Conservation (phyloP, 2,888 invertebrate species). For the Embidobia sp. region DNA sequence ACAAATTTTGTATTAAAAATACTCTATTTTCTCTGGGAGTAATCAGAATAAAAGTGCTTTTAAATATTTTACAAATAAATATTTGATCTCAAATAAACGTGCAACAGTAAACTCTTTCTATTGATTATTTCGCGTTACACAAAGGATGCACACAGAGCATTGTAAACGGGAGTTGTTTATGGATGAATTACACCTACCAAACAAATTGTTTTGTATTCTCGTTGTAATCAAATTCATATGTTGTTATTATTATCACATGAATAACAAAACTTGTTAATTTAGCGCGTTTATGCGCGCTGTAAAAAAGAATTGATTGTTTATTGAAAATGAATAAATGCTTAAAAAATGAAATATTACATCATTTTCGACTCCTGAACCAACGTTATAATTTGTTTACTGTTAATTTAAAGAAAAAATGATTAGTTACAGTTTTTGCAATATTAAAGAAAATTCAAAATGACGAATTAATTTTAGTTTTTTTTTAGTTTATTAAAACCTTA, state of each 20-base stretch:
- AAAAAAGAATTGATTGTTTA: conserved; percentile 4
- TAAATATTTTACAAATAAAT: conserved; percentile 32
- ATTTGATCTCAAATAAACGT: conserved; percentile 33
- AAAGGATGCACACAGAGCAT: conserved; percentile 36
- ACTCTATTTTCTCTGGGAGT: neutral
- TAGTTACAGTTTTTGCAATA: no score
- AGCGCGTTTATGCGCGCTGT: neutral
- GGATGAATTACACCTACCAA: conserved; percentile 37
- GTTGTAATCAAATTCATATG: conserved; percentile 33
- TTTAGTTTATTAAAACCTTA: no score
- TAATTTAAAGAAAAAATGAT: no score
- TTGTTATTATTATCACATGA: conserved; percentile 23
- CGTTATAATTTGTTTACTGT: no score
- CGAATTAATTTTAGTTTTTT: no score
- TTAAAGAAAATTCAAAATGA: no score
- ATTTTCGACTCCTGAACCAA: neutral
- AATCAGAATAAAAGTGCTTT: conserved; percentile 27
- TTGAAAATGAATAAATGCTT: conserved; percentile 1
- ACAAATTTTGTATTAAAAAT: neutral
- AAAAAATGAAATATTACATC: neutral
- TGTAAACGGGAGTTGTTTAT: conserved; percentile 40
- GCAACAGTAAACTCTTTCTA: conserved; percentile 33
- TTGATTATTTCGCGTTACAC: conserved; percentile 48
- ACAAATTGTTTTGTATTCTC: conserved; percentile 35
- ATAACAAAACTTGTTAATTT: conserved; percentile 23